A percentile compares a stretch with the other conserved stretches of the same genome.
These are phyloP conservation scores for Matsumyia berberina DNA, from an alignment of 2,888 invertebrate species.

Conservation along the genomic window DNA sequence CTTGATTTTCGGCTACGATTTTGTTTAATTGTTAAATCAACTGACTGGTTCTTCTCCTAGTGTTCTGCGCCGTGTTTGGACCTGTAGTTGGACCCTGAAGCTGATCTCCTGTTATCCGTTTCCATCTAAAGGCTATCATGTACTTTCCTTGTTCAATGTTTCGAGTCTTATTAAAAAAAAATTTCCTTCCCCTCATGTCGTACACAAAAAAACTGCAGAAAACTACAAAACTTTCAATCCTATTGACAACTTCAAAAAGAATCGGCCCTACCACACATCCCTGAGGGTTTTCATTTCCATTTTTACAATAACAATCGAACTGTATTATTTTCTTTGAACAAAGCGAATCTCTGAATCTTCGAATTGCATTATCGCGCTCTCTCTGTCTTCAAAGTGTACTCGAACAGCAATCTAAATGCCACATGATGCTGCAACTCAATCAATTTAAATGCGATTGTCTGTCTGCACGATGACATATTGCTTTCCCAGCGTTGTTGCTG, in stretches of 20 bases:
- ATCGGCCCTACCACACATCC: not conserved
- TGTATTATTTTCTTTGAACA: not conserved
- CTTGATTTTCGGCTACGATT: too few relatives aligned
- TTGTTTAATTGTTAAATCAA: too few relatives aligned
- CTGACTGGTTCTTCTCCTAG: too few relatives aligned
- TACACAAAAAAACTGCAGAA: too few relatives aligned
- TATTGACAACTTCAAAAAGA: not conserved
- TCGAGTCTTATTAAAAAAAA: too few relatives aligned
- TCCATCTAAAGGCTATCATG: too few relatives aligned
- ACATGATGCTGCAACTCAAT: conserved; percentile 26
- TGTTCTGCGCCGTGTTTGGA: too few relatives aligned
- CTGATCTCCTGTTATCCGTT: too few relatives aligned
- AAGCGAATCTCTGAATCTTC: not conserved
- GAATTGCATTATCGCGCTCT: not conserved
- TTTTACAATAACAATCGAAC: not conserved
- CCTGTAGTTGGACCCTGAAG: too few relatives aligned
- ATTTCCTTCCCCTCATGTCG: too few relatives aligned
- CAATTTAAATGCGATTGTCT: conserved; percentile 53
- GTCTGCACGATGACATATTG: conserved; percentile 52
- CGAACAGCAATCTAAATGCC: not conserved
- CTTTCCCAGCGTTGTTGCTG: not conserved
- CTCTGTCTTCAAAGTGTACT: not conserved
- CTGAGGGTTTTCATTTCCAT: not conserved
- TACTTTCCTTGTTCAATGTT: too few relatives aligned
- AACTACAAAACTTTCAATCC: too few relatives aligned